phyloP scores from a whole-genome alignment of 2,113 vertebrate genomes.

The Naja naja region DNA sequence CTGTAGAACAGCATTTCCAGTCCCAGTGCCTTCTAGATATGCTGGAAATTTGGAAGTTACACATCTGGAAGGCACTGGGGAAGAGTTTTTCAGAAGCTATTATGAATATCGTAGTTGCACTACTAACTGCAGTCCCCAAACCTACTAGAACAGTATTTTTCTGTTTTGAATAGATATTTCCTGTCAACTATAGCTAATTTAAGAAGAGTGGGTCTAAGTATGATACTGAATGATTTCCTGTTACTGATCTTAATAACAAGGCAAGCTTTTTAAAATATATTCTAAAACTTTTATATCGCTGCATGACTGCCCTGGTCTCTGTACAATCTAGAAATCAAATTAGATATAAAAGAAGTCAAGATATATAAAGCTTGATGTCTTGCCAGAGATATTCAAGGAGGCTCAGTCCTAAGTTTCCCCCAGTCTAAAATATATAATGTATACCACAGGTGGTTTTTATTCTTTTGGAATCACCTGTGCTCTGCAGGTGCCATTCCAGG shows the following conservation, averaged over 20 bases:
- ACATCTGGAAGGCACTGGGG: background rate
- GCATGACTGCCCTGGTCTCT: background rate
- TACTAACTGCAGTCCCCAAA: background rate
- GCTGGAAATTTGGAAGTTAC: background rate
- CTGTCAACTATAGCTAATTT: background rate
- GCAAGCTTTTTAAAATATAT: background rate
- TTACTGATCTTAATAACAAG: background rate
- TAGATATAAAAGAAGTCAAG: background rate
- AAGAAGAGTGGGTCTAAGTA: background rate
- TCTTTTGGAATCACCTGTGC: background rate
- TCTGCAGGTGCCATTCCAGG: background rate
- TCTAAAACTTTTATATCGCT: background rate
- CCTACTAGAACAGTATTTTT: background rate
- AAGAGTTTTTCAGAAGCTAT: background rate
- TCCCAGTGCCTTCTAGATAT: background rate
- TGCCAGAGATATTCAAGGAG: background rate
- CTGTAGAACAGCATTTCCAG: background rate
- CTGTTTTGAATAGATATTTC: background rate
- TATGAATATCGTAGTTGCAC: background rate
- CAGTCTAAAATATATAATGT: background rate
- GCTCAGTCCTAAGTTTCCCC: background rate
- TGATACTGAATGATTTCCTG: background rate
- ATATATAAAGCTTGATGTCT: background rate
- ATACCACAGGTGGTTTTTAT: background rate
- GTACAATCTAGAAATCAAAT: background rate